Evolutionary conservation across 2,888 invertebrate genomes (phyloP).

Genomic region (Metellina segmentata): DNA sequence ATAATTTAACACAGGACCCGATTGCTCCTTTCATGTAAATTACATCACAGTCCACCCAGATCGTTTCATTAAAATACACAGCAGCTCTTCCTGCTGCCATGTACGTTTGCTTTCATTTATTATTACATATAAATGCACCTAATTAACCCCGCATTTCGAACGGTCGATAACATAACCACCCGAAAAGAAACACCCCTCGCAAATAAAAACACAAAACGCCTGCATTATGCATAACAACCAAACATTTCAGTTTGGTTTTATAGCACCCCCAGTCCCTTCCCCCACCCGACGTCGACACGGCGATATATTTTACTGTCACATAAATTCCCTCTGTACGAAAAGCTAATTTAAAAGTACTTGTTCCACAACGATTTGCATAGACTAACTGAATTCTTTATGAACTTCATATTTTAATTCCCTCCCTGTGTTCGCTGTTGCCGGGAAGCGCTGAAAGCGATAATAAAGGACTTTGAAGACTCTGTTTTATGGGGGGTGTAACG

Average conservation of each 20-base stretch:
- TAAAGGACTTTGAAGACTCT: conserved; percentile 69
- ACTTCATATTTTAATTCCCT: conserved; percentile 75
- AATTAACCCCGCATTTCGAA: conserved; percentile 43
- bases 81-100: not conserved
- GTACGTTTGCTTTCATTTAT: not conserved
- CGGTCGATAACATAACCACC: conserved; percentile 9
- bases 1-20: not conserved
- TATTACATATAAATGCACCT: conserved; percentile 14
- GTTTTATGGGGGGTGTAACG: conserved; percentile 60
- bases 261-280: conserved; percentile 1
- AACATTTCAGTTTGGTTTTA: conserved; percentile 65
- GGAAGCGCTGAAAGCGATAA: conserved; percentile 66
- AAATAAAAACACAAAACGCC: conserved; percentile 2
- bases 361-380: conserved; percentile 73
- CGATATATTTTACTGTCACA: conserved; percentile 73
- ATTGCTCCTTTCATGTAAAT: not conserved
- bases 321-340: conserved; percentile 69
- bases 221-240: conserved; percentile 19
- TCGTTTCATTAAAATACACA: not conserved
- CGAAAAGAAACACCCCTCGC: conserved; percentile 18
- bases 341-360: conserved; percentile 76
- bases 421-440: conserved; percentile 20
- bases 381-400: conserved; percentile 76
- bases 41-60: not conserved
- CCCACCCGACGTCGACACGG: conserved; percentile 26